These are phyloP conservation scores for Campylomormyrus numenius DNA, from an alignment of 2,113 vertebrate genomes.

Conservation along the genomic window DNA sequence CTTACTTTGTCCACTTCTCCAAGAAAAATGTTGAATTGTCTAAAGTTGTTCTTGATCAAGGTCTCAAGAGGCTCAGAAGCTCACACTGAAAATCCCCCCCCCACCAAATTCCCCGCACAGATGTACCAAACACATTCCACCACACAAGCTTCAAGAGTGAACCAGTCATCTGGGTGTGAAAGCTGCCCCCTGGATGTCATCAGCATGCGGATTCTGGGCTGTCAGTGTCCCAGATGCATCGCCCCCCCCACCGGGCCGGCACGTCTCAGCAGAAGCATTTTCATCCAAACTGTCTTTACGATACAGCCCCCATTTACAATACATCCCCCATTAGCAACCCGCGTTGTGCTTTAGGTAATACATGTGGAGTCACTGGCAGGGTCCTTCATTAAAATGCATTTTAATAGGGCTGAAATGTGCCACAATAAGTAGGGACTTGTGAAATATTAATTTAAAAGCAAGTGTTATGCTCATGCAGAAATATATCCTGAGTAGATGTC, in stretches of 20 bases:
- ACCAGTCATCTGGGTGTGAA: neutral
- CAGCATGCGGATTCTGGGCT: neutral
- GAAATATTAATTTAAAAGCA: neutral
- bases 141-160: neutral
- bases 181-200: neutral
- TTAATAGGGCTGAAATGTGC: neutral
- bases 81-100: neutral
- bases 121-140: neutral
- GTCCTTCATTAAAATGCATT: neutral
- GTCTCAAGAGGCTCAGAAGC: neutral
- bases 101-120: neutral
- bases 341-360: neutral
- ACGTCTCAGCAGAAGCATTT: neutral
- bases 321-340: neutral
- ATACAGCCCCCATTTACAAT: neutral
- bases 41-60: neutral
- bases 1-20: neutral
- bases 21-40: constrained; percentile 8
- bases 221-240: neutral
- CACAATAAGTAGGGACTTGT: neutral
- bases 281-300: neutral
- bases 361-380: neutral
- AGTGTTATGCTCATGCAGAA: neutral
- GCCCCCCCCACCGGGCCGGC: neutral
- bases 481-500: neutral